These are phyloP conservation scores for Thymallus thymallus DNA, from an alignment of 2,113 vertebrate genomes.

Conservation along the genomic window DNA sequence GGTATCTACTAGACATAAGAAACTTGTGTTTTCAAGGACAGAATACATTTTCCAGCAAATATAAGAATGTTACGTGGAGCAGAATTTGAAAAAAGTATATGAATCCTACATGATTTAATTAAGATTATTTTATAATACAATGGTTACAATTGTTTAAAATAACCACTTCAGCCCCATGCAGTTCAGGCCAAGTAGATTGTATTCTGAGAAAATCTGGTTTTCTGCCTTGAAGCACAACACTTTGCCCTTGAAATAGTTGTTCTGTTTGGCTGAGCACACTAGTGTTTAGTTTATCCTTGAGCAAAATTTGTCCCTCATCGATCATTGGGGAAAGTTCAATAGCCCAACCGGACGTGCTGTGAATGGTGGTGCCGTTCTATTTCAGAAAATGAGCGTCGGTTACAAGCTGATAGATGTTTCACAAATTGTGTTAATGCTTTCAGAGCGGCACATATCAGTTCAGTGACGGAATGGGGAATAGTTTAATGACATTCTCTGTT, in stretches of 20 bases:
- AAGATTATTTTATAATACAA: neutral
- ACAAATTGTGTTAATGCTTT: slow-evolving; percentile 26
- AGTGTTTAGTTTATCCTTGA: slow-evolving; percentile 33
- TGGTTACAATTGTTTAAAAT: neutral
- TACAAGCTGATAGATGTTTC: slow-evolving; percentile 18
- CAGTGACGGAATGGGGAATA: slow-evolving; percentile 7
- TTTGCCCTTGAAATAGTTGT: slow-evolving; percentile 3
- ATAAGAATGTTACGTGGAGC: neutral
- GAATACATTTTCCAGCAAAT: neutral
- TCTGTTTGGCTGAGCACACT: slow-evolving; percentile 9
- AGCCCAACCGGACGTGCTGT: slow-evolving; percentile 20
- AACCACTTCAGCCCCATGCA: neutral
- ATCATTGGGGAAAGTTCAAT: slow-evolving; percentile 26
- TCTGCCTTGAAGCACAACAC: neutral
- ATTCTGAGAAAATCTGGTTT: neutral
- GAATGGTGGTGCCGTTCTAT: slow-evolving; percentile 17
- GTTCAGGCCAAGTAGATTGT: neutral
- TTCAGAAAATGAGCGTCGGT: slow-evolving; percentile 17
- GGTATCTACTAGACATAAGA: neutral
- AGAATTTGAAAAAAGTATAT: neutral
- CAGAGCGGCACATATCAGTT: slow-evolving; percentile 12
- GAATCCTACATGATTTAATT: neutral
- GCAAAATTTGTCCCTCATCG: slow-evolving; percentile 12
- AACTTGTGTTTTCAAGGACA: neutral
- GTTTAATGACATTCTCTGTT: slow-evolving; percentile 16